Evolutionary conservation across 2,888 invertebrate species (phyloP).

Genomic region (Ischnura elegans): DNA sequence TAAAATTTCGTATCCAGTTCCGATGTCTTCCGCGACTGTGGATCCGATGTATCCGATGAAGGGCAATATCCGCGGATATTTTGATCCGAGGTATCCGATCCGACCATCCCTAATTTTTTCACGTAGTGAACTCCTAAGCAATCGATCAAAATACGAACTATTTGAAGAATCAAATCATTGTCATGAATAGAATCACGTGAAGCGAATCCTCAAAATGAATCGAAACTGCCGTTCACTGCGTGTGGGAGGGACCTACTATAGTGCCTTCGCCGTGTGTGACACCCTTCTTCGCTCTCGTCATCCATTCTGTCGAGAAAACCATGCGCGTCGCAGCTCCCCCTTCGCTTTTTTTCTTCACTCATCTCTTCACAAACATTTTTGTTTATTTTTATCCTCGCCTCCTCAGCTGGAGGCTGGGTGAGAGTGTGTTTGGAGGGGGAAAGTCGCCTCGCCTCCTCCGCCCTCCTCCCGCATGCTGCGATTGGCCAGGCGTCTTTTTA

Average conservation of each 20-base stretch:
- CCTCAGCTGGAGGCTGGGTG: conserved; percentile 51
- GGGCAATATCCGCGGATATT: too few species aligned
- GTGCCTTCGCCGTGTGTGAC: not conserved
- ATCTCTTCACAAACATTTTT: not conserved
- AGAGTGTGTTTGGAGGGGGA: not conserved
- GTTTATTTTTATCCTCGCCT: conserved; percentile 37
- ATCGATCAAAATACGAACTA: too few species aligned
- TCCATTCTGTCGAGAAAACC: not conserved
- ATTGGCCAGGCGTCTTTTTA: conserved; percentile 37
- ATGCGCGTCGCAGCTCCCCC: not conserved
- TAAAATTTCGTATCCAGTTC: too few species aligned
- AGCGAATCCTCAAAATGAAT: too few species aligned
- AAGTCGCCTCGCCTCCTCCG: not conserved
- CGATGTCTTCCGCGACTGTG: too few species aligned
- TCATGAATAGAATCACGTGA: too few species aligned
- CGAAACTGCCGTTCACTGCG: too few species aligned
- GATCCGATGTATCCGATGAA: too few species aligned
- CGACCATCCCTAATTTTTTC: too few species aligned
- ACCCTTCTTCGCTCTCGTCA: not conserved
- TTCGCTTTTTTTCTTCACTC: not conserved
- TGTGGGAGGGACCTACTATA: not conserved
- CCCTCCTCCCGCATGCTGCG: not conserved
- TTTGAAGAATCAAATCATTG: too few species aligned
- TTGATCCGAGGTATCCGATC: too few species aligned
- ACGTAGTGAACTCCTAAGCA: too few species aligned